Conservation (phyloP, 2,113 vertebrate genomes). For the Dromas ardeola region DNA sequence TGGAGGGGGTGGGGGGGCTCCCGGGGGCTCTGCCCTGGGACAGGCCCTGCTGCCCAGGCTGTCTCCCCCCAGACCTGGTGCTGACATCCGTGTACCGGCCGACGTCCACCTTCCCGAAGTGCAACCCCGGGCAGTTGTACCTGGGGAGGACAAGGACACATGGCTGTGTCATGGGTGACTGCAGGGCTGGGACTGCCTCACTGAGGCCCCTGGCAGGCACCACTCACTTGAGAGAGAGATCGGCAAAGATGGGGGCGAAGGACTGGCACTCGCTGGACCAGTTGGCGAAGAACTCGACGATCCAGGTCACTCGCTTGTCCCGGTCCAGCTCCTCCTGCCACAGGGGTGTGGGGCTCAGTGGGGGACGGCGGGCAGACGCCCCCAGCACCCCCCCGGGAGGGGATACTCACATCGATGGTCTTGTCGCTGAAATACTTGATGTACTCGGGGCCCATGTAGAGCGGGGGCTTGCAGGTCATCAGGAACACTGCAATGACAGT, state of each 20-base stretch:
- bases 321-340: slow-evolving; percentile 88
- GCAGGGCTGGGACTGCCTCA: rapidly evolving
- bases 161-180: rapidly evolving
- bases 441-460: slow-evolving; percentile 95
- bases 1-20: rapidly evolving
- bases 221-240: slow-evolving; percentile 93
- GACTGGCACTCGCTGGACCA: slow-evolving; percentile 96
- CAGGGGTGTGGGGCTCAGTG: rapidly evolving
- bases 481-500: slow-evolving; percentile 82
- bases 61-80: slow-evolving; percentile 71
- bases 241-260: slow-evolving; percentile 90
- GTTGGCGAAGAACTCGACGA: slow-evolving; percentile 95
- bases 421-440: slow-evolving; percentile 96
- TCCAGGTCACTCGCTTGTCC: slow-evolving; percentile 88
- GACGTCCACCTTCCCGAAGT: slow-evolving; percentile 93
- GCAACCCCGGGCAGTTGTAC: slow-evolving; percentile 89
- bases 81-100: slow-evolving; percentile 90
- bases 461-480: slow-evolving; percentile 93
- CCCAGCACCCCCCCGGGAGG: rapidly evolving
- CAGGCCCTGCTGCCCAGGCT: background rate
- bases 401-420: slow-evolving; percentile 89
- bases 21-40: rapidly evolving
- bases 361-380: rapidly evolving
- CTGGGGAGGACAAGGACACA: slow-evolving; percentile 53
- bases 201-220: rapidly evolving